Percentiles rank a stretch among this genome's conserved stretches.
Conservation (phyloP, 2,113 vertebrate genomes). For the Mustela lutreola region DNA sequence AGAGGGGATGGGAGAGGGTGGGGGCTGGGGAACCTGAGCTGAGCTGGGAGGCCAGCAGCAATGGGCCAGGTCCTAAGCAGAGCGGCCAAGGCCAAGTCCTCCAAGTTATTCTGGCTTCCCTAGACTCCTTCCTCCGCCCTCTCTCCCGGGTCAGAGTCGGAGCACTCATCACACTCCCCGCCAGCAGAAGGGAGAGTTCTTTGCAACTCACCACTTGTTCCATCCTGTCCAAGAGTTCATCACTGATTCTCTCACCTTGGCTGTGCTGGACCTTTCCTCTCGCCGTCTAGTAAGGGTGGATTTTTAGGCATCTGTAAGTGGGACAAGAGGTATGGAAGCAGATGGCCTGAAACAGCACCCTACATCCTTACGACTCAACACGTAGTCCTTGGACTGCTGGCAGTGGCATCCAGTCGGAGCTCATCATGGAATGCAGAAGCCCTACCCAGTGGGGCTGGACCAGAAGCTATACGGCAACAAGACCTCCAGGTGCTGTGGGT, state of each 20-base stretch:
- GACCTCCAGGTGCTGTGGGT: not conserved
- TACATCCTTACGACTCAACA: not conserved
- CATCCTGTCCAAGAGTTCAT: not conserved
- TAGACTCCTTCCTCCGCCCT: not conserved
- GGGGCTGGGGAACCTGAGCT: not conserved
- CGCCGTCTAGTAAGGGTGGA: not conserved
- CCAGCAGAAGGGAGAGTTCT: not conserved
- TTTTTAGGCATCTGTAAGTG: not conserved
- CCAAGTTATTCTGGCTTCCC: not conserved
- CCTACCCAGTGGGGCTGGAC: not conserved
- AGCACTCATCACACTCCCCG: not conserved
- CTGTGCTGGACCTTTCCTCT: not conserved
- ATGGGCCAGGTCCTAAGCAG: not conserved
- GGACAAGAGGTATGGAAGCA: not conserved
- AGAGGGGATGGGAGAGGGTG: fast-evolving
- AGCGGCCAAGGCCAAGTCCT: not conserved
- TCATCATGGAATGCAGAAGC: not conserved
- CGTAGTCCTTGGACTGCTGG: no score
- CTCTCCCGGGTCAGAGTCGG: not conserved
- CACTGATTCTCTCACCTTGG: not conserved
- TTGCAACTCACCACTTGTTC: not conserved
- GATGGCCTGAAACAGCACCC: not conserved
- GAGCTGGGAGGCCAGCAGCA: not conserved
- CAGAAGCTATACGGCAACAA: not conserved
- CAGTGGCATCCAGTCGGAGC: not conserved